phyloP scores from a whole-genome alignment of 2,797 vertebrate species.

The Spinibarbus caldwelli region DNA sequence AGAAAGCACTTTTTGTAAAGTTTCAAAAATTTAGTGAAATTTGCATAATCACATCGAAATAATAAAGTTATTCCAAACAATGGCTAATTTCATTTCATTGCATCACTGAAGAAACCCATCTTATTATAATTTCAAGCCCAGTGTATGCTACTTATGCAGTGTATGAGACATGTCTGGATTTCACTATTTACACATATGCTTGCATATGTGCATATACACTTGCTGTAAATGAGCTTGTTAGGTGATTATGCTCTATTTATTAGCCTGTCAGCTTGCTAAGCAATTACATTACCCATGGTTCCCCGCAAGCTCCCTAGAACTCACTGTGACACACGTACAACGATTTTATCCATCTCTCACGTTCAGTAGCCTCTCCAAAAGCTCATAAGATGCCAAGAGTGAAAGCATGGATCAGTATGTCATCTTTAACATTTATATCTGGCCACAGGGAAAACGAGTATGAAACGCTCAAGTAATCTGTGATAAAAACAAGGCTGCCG shows the following conservation, averaged over 20 bases:
- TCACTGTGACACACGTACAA: background rate
- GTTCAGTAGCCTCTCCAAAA: constrained; percentile 27
- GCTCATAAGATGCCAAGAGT: constrained; percentile 9
- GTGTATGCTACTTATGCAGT: background rate
- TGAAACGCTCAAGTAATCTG: constrained; percentile 8
- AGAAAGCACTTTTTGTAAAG: background rate
- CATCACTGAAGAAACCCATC: background rate
- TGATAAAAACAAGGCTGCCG: background rate
- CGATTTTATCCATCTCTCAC: background rate
- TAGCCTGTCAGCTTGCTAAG: background rate
- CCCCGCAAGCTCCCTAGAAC: background rate
- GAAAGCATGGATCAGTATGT: constrained; percentile 15
- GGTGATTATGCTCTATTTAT: constrained; percentile 39
- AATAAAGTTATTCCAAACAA: constrained; percentile 3
- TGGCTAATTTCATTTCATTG: background rate
- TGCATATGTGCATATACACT: background rate
- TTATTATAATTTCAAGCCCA: background rate
- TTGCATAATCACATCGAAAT: background rate
- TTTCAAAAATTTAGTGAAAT: background rate
- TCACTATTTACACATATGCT: background rate
- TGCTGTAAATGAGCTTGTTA: constrained; percentile 26
- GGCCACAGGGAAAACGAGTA: constrained; percentile 19
- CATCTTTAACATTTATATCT: constrained; percentile 10
- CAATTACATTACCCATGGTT: constrained; percentile 30
- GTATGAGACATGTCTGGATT: background rate